Base-by-base conservation (phyloP, 2,797 vertebrate genomes). In the Pogonophryne albipinna region DNA sequence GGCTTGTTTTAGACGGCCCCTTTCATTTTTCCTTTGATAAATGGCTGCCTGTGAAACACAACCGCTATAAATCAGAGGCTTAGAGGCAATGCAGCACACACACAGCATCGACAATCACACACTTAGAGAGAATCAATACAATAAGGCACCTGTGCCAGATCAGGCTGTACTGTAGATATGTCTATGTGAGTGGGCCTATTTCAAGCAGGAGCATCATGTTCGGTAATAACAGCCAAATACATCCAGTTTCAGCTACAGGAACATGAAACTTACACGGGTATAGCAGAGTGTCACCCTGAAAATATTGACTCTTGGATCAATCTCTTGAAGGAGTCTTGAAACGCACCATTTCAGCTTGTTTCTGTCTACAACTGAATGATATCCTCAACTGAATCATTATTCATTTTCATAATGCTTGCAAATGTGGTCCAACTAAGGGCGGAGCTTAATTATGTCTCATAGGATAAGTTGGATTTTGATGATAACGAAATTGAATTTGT, bases 41-140 rank as follows among this genome's bases (percentile, higher is more conserved):
- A 91, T 81, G 4, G 6, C 71, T 51, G 74, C 71, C 67, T 46
- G 49, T 63, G 77, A 80, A 85, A 84, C 61, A 20, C 27, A 66
- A 80, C 67, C n/a, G 81, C 64, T 56, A 80, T 87, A 85, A 87
- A 86, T 92, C 86, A 86, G 74, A 79, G 63, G 59, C 47, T 79
- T 79, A 89, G 78, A 83, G 76, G 75, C 47, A 23, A 71, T 1
- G 53, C 53, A 15, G 14, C 53, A 31, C 64, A 62, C 27, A 62
- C 59, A 31, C 53, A 51, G 38, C 53, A 50, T 20, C 14, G 10
- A 76, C 83, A 75, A 49, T 45, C 61, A 2, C 73, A 82, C 66
- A 65, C 49, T 79, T 55, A 71, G 44, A 51, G 45, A 41, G 20
- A 74, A 88, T 87, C 84, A 42, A 90, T 84, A 74, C 19, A 41